phyloP scores from a whole-genome alignment of 2,113 vertebrate genomes.

The Oxyruncus cristatus region DNA sequence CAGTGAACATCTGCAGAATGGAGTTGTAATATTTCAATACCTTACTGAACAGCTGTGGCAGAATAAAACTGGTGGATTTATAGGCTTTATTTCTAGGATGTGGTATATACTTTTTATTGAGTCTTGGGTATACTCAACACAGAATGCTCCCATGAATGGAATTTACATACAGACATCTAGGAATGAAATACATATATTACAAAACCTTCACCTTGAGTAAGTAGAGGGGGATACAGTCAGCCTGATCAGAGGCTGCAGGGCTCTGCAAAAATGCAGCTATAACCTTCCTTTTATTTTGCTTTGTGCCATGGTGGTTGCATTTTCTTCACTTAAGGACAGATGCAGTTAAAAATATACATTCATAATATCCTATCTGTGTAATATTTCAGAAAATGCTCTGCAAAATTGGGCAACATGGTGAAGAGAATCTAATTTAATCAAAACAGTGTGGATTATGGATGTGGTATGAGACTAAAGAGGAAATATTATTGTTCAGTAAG shows the following conservation, averaged over 20 bases:
- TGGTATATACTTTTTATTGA: neutral
- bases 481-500: neutral
- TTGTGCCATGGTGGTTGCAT: neutral
- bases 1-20: constrained; percentile 8
- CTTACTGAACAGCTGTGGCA: neutral
- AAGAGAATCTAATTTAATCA: neutral
- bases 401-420: neutral
- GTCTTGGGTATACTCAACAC: neutral
- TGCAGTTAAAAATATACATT: neutral
- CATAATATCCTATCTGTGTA: neutral
- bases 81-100: neutral
- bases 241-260: neutral
- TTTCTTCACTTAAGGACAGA: neutral
- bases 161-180: neutral
- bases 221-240: neutral
- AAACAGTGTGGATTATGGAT: neutral
- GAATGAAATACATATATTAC: neutral
- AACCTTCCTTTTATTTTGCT: neutral
- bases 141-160: neutral
- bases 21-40: neutral
- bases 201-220: neutral
- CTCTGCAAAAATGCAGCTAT: neutral
- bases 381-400: neutral
- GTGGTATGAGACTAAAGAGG: neutral
- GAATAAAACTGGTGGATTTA: constrained; percentile 1